phyloP scores from a whole-genome alignment of 2,888 invertebrate genomes.

The Hecatera dysodea region DNA sequence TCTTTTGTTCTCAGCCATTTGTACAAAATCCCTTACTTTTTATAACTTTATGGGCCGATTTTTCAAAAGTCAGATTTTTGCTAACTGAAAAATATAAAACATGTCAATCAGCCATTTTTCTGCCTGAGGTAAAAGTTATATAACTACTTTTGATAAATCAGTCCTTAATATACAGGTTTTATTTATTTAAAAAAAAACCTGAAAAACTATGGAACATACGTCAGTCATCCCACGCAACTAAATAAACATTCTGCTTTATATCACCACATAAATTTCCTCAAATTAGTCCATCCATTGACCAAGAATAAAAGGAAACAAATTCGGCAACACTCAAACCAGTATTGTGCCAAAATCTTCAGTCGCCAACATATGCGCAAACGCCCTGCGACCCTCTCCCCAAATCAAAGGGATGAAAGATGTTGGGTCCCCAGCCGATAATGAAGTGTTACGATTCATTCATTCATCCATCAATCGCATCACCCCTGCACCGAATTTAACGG shows the following conservation, averaged over 20 bases:
- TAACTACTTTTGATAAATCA: too few relatives aligned
- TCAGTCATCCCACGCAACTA: not conserved
- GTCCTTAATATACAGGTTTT: too few relatives aligned
- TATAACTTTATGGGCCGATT: too few relatives aligned
- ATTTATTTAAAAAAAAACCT: too few relatives aligned
- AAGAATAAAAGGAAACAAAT: constrained; percentile 38
- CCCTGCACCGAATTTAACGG: constrained; percentile 58
- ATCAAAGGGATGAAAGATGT: constrained; percentile 67
- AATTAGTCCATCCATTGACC: constrained; percentile 36
- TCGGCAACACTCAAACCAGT: constrained; percentile 22
- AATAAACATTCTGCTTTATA: not conserved
- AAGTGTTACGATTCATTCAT: constrained; percentile 65
- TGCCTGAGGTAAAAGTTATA: too few relatives aligned
- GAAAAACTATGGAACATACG: too few relatives aligned
- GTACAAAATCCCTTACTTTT: too few relatives aligned
- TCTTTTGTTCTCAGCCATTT: too few relatives aligned
- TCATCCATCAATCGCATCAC: constrained; percentile 66
- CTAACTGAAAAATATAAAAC: too few relatives aligned
- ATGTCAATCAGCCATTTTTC: too few relatives aligned
- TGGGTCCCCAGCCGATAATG: constrained; percentile 62
- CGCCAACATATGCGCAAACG: constrained; percentile 43
- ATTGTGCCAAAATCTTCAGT: constrained; percentile 27
- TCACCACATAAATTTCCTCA: constrained; percentile 13
- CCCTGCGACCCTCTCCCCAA: constrained; percentile 60
- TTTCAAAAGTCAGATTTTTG: too few relatives aligned